These are phyloP conservation scores for Tineola bisselliella DNA, from an alignment of 2,888 invertebrate genomes.

Conservation along the genomic window DNA sequence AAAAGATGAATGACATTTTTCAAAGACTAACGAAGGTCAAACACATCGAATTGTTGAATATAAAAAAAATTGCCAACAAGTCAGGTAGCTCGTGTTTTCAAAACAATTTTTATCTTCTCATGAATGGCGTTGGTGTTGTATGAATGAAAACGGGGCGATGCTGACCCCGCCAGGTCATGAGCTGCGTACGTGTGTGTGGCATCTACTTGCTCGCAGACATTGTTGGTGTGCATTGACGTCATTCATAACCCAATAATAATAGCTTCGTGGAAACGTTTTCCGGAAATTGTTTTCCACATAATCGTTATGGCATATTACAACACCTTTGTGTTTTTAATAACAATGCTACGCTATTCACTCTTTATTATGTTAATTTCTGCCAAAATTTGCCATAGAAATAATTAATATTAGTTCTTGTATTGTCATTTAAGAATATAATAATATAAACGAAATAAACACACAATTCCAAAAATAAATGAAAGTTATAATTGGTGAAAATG, in stretches of 20 bases:
- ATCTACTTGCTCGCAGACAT: not conserved
- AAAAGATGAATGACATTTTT: not conserved
- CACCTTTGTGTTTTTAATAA: not conserved
- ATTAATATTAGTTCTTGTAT: too few species aligned
- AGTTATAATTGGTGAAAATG: too few species aligned
- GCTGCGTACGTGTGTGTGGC: not conserved
- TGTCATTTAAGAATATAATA: too few species aligned
- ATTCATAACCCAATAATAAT: conserved; percentile 1
- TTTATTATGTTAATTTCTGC: too few species aligned
- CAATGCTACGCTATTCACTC: too few species aligned
- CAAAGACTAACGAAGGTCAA: not conserved
- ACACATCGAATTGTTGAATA: not conserved
- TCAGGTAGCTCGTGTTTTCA: not conserved
- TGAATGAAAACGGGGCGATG: conserved; percentile 1
- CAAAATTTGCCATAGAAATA: too few species aligned
- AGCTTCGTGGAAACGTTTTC: conserved; percentile 7
- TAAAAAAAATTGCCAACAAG: not conserved
- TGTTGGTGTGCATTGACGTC: conserved; percentile 5
- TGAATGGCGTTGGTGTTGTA: not conserved
- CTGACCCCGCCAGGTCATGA: conserved; percentile 3
- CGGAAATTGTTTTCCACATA: conserved; percentile 1
- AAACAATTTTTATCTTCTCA: not conserved
- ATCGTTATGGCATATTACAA: not conserved
- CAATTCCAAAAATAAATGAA: too few species aligned
- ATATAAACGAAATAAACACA: too few species aligned